Evolutionary conservation across 2,113 vertebrate genomes (phyloP), one percentile per base, ranked within the genome.

Genomic region (Cnemophilus loriae): DNA sequence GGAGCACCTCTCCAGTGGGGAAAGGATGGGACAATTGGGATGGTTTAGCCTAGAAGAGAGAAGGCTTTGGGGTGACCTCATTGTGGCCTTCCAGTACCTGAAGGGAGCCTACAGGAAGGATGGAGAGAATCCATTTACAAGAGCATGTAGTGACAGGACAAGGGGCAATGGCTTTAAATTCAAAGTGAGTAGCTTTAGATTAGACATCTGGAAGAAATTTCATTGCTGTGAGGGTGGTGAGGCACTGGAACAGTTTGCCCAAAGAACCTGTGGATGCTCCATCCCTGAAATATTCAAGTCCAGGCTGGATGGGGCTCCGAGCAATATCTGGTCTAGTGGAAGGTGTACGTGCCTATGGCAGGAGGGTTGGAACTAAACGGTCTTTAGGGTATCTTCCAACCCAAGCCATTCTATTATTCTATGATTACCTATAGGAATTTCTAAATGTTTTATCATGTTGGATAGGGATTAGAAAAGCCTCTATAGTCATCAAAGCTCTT

Each of bases 291-390:
- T 46, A 11, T 3, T n/a, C 28, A 26, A 41, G 20, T 8, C 9
- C 24, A 16, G 4, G 13, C 13, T 53, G 61, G 11, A 47, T 60
- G 39, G 24, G 20, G 24, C 4, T 60, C 26, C 5, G 9, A 89
- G 17, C 11, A 75, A n/a, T 17, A n/a, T 26, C 17, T 68, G 13
- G 9, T 41, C 53, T 23, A 65, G 37, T 61, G 39, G 9, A 60
- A 75, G 30, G 4, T 41, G 39, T 18, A 17, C 0, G 0, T 89
- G n/a, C 22, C 30, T 8, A 22, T 11, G 30, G 30, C 7, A 10
- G 26, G 61, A 52, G 24, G 46, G 16, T 13, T 60, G 30, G 53
- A 53, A 47, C 7, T 26, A 61, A 21, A 61, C 35, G 2, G 55
- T 61, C n/a, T 35, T 68, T 41, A 41, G 32, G 11, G 11, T 47